phyloP scores from a whole-genome alignment of 2,113 vertebrate species.

The Heliornis fulica region DNA sequence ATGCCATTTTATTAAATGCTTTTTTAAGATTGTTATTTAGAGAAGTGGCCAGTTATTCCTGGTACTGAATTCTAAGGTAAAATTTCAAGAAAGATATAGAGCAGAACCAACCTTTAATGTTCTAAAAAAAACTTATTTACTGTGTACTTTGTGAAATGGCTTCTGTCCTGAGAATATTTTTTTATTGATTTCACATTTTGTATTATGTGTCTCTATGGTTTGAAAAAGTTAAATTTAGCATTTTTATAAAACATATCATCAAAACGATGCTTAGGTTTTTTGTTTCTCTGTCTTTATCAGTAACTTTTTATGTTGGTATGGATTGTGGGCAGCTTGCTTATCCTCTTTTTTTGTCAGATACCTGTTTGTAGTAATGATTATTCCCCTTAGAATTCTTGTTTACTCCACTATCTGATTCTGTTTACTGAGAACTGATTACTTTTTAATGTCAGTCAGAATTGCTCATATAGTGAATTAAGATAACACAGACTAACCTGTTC shows the following conservation, averaged over 20 bases:
- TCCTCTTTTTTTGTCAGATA: background rate
- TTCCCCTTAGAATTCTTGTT: background rate
- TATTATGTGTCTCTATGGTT: background rate
- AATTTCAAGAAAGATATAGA: background rate
- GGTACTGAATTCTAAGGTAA: background rate
- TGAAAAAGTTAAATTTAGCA: background rate
- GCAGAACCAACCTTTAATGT: background rate
- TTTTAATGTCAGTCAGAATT: background rate
- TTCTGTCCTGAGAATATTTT: background rate
- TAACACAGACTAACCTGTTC: background rate
- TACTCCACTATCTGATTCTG: background rate
- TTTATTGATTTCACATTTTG: background rate
- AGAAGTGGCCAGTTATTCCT: background rate
- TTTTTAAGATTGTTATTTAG: background rate
- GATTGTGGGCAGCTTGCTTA: background rate
- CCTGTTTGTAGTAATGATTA: background rate
- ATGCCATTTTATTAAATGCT: too few relatives aligned
- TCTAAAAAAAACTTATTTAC: background rate
- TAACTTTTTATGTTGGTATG: background rate
- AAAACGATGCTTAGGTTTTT: background rate
- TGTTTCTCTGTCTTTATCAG: background rate
- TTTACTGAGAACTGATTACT: background rate
- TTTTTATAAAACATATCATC: background rate
- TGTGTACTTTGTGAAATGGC: background rate
- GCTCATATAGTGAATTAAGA: background rate